Evolutionary conservation across 2,888 invertebrate genomes (phyloP), one percentile per base, ranked within the genome.

Genomic region (Cephus nigrinus): DNA sequence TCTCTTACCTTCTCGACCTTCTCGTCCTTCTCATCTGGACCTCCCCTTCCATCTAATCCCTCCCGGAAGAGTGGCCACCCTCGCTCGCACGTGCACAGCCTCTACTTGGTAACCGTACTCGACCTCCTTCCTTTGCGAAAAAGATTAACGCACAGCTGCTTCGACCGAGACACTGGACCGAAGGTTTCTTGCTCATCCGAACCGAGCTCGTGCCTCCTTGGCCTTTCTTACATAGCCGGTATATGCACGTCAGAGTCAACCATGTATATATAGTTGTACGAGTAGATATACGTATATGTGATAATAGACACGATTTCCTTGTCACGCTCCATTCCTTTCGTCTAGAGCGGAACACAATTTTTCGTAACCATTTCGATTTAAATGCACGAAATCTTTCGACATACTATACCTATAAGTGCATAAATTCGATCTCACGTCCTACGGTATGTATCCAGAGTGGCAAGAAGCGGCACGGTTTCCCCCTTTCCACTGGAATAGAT

Each of bases 121-220:
- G 86, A 87, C 88, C 86, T 80, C 84, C 71, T 78, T 75, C 80
- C 82, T 83, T 83, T 79, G 74, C 83, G 79, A 77, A 77, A 81
- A 82, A 85, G 82, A 87, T 87, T 87, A 87, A 87, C 86, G 82
- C 86, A 82, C 83, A 79, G 78, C 74, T 76, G 34, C 78, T 75
- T 78, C 36, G 40, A 23, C 15, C 40, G 40, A 40, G 40, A 40
- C 15, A 40, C 40, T 40, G 40, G 40, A 40, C 40, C 40, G 40
- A 40, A 40, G 40, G 40, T 40, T 40, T 40, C 40, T 40, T 40
- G 40, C 40, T 40, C 40, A 40, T 40, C 40, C 2, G 40, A 40
- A 15, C 40, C 40, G 40, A 40, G 40, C 40, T 40, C 15, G 40
- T 40, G 40, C 40, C 23, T 40, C 40, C 40, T 40, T 40, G 40